A percentile compares a stretch with the other conserved stretches of the same genome.
Evolutionary conservation across 1,140 invertebrate genomes (phyloP).

Genomic region (Drosophila oshimai): DNA sequence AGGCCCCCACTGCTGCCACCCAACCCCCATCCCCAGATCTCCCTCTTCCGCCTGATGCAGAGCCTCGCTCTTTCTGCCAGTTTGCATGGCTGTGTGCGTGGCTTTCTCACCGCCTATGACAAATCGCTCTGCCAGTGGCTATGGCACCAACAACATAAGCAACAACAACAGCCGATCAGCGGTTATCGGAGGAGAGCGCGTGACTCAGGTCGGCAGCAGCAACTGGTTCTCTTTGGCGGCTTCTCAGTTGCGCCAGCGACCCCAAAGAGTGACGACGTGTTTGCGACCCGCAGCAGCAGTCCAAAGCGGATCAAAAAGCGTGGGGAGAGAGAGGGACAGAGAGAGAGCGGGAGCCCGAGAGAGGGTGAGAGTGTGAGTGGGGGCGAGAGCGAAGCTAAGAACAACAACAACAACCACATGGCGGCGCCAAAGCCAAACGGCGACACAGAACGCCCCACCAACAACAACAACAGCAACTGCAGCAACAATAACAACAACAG

Average conservation of each 20-base stretch:
- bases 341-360: not conserved
- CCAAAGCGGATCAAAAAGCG: constrained; percentile 2
- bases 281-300: not conserved
- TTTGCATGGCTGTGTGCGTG: constrained; percentile 55
- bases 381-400: constrained; percentile 24
- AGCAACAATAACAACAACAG: constrained; percentile 32
- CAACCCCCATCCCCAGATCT: not conserved
- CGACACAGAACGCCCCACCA: constrained; percentile 36
- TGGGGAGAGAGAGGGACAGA: not conserved
- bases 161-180: constrained; percentile 15
- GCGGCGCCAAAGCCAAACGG: constrained; percentile 57
- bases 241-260: constrained; percentile 46
- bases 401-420: constrained; percentile 10
- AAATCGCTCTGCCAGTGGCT: constrained; percentile 50
- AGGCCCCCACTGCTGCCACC: not conserved
- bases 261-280: constrained; percentile 62
- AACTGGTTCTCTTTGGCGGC: not conserved
- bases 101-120: constrained; percentile 51
- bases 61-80: constrained; percentile 47
- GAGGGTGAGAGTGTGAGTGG: not conserved
- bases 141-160: constrained; percentile 12
- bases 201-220: constrained; percentile 51
- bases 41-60: constrained; percentile 41
- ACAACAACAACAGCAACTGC: constrained; percentile 34
- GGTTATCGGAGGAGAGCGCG: constrained; percentile 19